Conservation (phyloP, 2,113 vertebrate species). For the Takifugu bimaculatus region DNA sequence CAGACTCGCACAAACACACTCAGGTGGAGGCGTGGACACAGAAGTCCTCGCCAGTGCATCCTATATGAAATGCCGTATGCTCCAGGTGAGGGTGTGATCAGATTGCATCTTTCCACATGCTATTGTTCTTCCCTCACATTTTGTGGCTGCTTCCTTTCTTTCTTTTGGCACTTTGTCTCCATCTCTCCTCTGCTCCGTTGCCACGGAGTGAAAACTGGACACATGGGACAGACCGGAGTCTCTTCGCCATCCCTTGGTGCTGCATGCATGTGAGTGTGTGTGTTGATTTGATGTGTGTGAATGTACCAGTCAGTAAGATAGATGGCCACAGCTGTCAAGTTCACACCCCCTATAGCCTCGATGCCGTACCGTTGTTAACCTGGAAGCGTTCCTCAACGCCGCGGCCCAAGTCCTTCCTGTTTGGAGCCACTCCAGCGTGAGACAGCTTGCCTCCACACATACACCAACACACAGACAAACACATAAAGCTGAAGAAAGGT, state of each 20-base stretch:
- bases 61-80: too few relatives aligned
- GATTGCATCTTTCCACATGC: not conserved
- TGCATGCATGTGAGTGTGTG: slow-evolving; percentile 2
- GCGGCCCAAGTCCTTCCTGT: slow-evolving; percentile 46
- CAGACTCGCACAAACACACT: slow-evolving; percentile 11
- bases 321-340: slow-evolving; percentile 54
- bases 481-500: slow-evolving; percentile 20
- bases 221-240: slow-evolving; percentile 50
- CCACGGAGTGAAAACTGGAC: slow-evolving; percentile 61
- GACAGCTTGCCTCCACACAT: slow-evolving; percentile 27
- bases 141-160: slow-evolving; percentile 25
- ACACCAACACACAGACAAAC: not conserved
- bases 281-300: slow-evolving; percentile 1
- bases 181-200: slow-evolving; percentile 42
- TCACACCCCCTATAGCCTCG: slow-evolving; percentile 49
- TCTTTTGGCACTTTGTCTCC: slow-evolving; percentile 19
- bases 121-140: not conserved
- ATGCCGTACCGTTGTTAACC: slow-evolving; percentile 48
- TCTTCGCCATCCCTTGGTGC: slow-evolving; percentile 49
- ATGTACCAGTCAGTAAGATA: slow-evolving; percentile 29
- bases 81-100: not conserved
- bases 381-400: slow-evolving; percentile 67
- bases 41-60: not conserved
- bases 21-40: slow-evolving; percentile 28
- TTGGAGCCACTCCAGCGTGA: slow-evolving; percentile 37